Evolutionary conservation across 2,888 invertebrate species (phyloP), one percentile per base, ranked within the genome.

Genomic region (Crossocerus cetratus): DNA sequence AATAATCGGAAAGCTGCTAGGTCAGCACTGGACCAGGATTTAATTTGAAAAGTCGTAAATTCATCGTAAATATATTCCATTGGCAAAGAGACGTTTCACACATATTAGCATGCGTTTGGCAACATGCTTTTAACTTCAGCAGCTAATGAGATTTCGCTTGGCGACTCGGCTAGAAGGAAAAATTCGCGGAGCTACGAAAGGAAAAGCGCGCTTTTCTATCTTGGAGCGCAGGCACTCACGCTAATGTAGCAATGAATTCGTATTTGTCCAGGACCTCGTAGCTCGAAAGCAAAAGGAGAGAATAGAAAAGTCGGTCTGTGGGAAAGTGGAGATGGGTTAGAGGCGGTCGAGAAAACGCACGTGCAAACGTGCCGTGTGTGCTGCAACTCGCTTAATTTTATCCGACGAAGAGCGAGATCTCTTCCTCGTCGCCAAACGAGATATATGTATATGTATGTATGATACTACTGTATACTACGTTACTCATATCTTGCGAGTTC

Each of bases 191-290:
- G 43, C 5, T 42, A 63, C 54, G 58, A 22, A 54, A 49, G 62
- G 69, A 44, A 67, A 67, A 63, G 32, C 11, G 32, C 64, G 62
- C 58, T 66, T 64, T 49, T 32, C 70, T 69, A 55, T 43, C 43
- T 65, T 68, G 69, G 67, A 43, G 76, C 69, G 69, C 76, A 82
- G 80, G 74, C 78, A 81, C 32, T 32, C 67, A 73, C 62, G 66
- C 78, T 84, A 83, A 83, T 81, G 83, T 75, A 76, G 77, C 82
- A 84, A 84, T 85, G 83, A 84, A 85, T 85, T 85, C 85, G 84
- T 85, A 84, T 85, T 85, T 84, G 83, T 81, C 76, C 77, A 76
- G 77, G 76, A 73, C 71, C 79, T 73, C 65, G 74, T 70, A 75
- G 74, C 65, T 69, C 67, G 69, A 68, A 62, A 74, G 65, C 75